Conservation (phyloP, 2,113 vertebrate species). For the Bombycilla garrulus region DNA sequence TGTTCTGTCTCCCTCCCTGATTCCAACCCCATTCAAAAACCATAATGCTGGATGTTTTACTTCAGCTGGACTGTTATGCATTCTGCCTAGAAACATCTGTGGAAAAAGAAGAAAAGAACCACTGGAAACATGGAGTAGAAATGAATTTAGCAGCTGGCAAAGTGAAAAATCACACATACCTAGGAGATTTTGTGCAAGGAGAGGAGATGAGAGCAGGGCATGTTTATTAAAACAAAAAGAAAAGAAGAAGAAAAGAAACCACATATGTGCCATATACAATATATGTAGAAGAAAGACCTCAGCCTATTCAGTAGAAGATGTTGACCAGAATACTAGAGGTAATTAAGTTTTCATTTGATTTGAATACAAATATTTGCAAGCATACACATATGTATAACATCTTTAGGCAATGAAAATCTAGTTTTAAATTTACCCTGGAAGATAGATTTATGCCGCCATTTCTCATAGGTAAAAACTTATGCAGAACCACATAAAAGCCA, state of each 20-base stretch:
- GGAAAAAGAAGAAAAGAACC: background rate
- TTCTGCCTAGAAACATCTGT: background rate
- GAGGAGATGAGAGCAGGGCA: background rate
- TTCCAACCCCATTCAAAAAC: background rate
- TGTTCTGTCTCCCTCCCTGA: background rate
- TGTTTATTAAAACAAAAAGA: background rate
- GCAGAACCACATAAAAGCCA: background rate
- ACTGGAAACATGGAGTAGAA: background rate
- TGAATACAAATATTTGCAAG: background rate
- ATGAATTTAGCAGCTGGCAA: background rate
- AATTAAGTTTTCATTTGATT: background rate
- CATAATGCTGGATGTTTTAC: background rate
- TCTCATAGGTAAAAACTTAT: background rate
- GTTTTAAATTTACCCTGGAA: background rate
- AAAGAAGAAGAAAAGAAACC: background rate
- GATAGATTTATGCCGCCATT: background rate
- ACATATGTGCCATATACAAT: background rate
- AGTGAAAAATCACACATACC: background rate
- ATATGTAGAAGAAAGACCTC: background rate
- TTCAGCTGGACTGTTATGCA: background rate
- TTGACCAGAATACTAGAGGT: background rate
- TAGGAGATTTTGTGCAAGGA: background rate
- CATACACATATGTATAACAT: background rate
- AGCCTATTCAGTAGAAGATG: background rate
- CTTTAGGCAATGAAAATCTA: background rate